These are phyloP conservation scores for Butorides virescens DNA, from an alignment of 2,113 vertebrate genomes.

Conservation along the genomic window DNA sequence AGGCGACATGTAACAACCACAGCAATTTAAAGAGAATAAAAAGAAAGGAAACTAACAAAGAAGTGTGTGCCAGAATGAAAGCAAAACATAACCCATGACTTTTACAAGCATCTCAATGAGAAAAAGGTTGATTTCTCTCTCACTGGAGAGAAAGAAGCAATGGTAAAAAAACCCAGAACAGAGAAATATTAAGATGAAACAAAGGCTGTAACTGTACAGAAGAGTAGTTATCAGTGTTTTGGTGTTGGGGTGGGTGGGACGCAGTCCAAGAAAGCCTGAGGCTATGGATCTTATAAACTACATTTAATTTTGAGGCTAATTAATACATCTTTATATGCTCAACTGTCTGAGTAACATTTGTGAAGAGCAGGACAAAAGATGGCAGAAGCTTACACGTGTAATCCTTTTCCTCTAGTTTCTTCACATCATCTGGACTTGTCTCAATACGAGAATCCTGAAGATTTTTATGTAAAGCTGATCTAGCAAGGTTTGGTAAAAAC, in stretches of 20 bases:
- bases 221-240: neutral
- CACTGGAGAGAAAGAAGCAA: neutral
- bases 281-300: neutral
- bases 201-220: neutral
- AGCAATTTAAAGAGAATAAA: neutral
- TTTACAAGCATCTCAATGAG: neutral
- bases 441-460: constrained; percentile 82
- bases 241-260: too few species aligned
- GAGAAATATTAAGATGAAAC: neutral
- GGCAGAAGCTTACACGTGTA: constrained; percentile 80
- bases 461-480: constrained; percentile 86
- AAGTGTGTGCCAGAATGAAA: neutral
- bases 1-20: neutral
- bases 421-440: constrained; percentile 30
- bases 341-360: neutral
- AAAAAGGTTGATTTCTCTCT: neutral
- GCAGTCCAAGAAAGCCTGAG: neutral
- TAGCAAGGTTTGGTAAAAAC: constrained; percentile 92
- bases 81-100: neutral
- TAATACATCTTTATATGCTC: neutral
- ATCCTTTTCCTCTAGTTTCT: constrained; percentile 62
- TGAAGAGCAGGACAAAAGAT: neutral
- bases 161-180: neutral
- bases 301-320: neutral
- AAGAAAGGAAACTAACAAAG: neutral